Conservation (phyloP, 2,888 invertebrate genomes). For the Hyles lineata region DNA sequence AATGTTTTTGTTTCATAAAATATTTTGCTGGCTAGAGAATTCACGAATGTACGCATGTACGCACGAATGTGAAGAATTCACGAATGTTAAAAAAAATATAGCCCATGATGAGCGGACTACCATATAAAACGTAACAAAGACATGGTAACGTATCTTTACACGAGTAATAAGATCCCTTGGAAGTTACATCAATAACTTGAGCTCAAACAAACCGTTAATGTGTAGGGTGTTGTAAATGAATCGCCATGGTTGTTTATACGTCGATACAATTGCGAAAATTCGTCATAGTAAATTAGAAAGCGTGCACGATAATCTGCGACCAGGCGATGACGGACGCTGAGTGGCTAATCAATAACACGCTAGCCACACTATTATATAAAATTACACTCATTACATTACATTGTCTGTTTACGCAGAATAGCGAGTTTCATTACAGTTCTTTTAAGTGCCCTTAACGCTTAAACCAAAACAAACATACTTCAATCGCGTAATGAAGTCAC, state of each 20-base stretch:
- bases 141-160: background rate
- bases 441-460: background rate
- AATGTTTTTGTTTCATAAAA: background rate
- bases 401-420: background rate
- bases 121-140: background rate
- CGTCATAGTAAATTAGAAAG: conserved; percentile 81
- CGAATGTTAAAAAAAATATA: background rate
- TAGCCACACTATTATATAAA: conserved; percentile 18
- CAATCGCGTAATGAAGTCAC: conserved; percentile 8
- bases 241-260: conserved; percentile 53
- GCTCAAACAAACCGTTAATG: background rate
- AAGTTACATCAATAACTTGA: background rate
- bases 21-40: background rate
- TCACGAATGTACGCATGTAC: too few relatives aligned
- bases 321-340: conserved; percentile 47
- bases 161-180: background rate
- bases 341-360: conserved; percentile 13
- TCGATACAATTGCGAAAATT: conserved; percentile 65
- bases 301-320: conserved; percentile 59
- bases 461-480: background rate
- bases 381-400: background rate
- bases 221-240: conserved; percentile 26
- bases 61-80: too few relatives aligned
- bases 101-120: background rate
- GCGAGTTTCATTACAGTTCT: background rate